Evolutionary conservation across 1,140 invertebrate species (phyloP).

Genomic region (Drosophila nannoptera): DNA sequence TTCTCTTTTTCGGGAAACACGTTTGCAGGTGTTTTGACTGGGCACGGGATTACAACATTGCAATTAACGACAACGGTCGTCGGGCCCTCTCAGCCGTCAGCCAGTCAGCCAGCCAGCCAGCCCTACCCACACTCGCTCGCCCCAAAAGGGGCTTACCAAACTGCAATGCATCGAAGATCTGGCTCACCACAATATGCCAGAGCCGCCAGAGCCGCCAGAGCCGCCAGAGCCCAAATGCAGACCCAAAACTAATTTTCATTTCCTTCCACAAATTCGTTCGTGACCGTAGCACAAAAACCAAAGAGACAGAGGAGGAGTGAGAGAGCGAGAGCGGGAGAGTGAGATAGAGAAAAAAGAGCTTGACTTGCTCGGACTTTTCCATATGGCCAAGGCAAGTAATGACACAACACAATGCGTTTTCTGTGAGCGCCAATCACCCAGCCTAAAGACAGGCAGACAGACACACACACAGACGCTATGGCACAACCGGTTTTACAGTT

Average conservation of each 20-base stretch:
- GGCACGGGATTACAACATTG: constrained; percentile 59
- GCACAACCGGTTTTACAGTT: constrained; percentile 60
- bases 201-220: no score
- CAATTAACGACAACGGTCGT: no score
- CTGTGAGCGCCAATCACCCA: constrained; percentile 41
- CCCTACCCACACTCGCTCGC: no score
- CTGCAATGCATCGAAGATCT: no score
- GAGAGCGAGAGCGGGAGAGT: no score
- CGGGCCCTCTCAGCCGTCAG: no score
- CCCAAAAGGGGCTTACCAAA: no score
- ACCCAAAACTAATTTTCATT: constrained; percentile 58
- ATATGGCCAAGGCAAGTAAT: constrained; percentile 64
- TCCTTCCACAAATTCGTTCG: constrained; percentile 50
- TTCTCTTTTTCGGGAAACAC: constrained; percentile 39
- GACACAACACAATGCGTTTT: constrained; percentile 54
- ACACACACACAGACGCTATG: constrained; percentile 19
- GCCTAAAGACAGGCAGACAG: constrained; percentile 20
- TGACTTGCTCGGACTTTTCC: constrained; percentile 35
- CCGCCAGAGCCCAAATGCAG: constrained; percentile 15
- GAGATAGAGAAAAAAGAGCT: neutral
- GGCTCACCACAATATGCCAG: no score
- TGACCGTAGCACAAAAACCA: constrained; percentile 41
- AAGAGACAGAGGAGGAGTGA: no score
- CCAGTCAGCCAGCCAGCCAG: no score
- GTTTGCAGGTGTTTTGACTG: constrained; percentile 36